Base-by-base conservation (phyloP, 1,140 invertebrate genomes). In the Diachasmimorpha longicaudata region DNA sequence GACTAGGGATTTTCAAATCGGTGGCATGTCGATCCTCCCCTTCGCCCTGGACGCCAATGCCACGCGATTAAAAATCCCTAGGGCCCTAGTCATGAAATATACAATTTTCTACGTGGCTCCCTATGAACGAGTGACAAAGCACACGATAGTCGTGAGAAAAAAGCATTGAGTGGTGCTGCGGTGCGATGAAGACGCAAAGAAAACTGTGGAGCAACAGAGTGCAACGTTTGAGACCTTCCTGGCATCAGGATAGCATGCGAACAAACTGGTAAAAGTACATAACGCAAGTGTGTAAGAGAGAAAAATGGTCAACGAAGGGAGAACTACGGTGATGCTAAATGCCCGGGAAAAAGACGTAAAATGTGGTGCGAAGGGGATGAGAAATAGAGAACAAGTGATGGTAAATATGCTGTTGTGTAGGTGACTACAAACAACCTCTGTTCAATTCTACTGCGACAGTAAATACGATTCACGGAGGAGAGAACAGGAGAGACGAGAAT, bases 141-240 rank as follows among this genome's bases (percentile, higher is more conserved):
- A 10, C 4, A 39, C 37, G 37, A 39, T 39, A 39, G 39, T 42
- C 9, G 11, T 42, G 39, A 42, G 39, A 42, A 81, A 80, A 76
- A 81, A 52, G 39, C 71, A 84, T 84, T 77, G 79, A 77, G 63
- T 46, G 39, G 25, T 31, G 10, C 74, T 66, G 75, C 58, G 72
- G 84, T 77, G 79, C 81, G 79, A 87, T 80, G 82, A 86, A 81
- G 85, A 85, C 78, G 76, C 48, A 70, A 70, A 69, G 82, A 80
- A 70, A 79, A 80, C 82, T 68, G 78, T 79, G 80, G 85, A 87
- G 87, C 85, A 88, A 87, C 86, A 86, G 86, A 88, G 86, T 87
- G 84, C 85, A 85, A 86, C 84, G 83, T 85, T 85, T 82, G 81
- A 83, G 83, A 84, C 83, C 82, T 87, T 86, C 82, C 82, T 71